These are phyloP conservation scores for Naso thynnoides DNA, from an alignment of 2,797 vertebrate genomes.

Conservation along the genomic window DNA sequence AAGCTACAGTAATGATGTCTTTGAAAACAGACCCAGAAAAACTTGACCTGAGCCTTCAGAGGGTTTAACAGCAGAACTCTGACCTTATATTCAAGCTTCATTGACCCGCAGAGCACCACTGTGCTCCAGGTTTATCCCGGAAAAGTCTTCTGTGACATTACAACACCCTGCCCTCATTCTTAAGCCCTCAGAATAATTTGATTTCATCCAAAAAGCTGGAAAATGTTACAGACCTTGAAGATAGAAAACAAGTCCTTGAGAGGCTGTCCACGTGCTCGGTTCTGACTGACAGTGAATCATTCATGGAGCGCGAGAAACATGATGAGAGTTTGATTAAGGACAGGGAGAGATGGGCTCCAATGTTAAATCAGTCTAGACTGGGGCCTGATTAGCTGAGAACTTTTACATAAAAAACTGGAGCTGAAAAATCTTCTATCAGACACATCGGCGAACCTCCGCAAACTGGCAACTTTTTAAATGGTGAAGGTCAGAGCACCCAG, in stretches of 20 bases:
- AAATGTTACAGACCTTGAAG: slow-evolving; percentile 53
- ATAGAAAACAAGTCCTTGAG: slow-evolving; percentile 69
- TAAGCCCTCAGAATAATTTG: slow-evolving; percentile 34
- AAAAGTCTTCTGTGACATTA: slow-evolving; percentile 40
- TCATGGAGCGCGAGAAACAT: slow-evolving; percentile 66
- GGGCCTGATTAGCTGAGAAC: slow-evolving; percentile 64
- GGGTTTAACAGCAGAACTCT: slow-evolving; percentile 24
- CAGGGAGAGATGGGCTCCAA: slow-evolving; percentile 50
- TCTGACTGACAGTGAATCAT: slow-evolving; percentile 79
- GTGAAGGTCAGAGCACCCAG: slow-evolving; percentile 23
- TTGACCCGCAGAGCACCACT: slow-evolving; percentile 27
- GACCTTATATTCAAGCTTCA: slow-evolving; percentile 29
- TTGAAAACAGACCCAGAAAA: not conserved
- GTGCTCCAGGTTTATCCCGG: slow-evolving; percentile 33
- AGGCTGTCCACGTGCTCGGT: slow-evolving; percentile 61
- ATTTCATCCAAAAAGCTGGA: slow-evolving; percentile 52
- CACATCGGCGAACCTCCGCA: not conserved
- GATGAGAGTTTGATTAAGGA: slow-evolving; percentile 80
- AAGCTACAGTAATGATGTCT: not conserved
- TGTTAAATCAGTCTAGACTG: slow-evolving; percentile 68
- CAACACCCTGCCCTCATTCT: slow-evolving; percentile 28
- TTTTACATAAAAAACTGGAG: slow-evolving; percentile 38
- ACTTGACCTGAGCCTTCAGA: slow-evolving; percentile 16
- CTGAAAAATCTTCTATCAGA: slow-evolving; percentile 21
- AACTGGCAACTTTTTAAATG: slow-evolving; percentile 15